A percentile compares a stretch with the other conserved stretches of the same genome.
Conservation (phyloP, 2,113 vertebrate species). For the Chrysochloris asiatica region DNA sequence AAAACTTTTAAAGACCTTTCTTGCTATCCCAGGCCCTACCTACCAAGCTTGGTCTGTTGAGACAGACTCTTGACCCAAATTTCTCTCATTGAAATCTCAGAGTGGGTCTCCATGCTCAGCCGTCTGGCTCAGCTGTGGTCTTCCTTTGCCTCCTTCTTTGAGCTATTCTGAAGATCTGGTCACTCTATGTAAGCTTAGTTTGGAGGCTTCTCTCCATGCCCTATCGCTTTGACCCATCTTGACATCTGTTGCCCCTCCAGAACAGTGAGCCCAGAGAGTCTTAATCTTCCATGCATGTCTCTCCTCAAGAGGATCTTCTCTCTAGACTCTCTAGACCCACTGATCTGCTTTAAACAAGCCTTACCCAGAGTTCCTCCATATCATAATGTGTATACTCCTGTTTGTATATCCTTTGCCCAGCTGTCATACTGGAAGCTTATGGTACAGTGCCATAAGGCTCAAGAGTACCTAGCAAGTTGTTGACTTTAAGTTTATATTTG, state of each 20-base stretch:
- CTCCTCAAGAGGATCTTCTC: background rate
- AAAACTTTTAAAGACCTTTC: background rate
- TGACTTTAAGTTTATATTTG: too few relatives aligned
- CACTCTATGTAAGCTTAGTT: fast-evolving
- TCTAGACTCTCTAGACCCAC: background rate
- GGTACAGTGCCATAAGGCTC: background rate
- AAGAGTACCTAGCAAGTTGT: background rate
- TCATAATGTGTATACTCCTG: background rate
- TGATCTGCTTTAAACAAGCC: background rate
- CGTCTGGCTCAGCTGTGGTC: background rate
- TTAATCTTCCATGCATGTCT: background rate
- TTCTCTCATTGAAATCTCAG: background rate
- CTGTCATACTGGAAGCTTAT: background rate
- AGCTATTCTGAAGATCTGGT: background rate
- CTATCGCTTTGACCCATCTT: background rate
- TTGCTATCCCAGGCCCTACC: background rate
- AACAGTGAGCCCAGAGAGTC: background rate
- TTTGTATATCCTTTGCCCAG: background rate
- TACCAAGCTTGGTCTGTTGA: background rate
- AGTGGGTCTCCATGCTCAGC: fast-evolving
- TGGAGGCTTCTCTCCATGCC: background rate
- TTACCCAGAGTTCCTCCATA: background rate
- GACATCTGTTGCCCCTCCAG: background rate
- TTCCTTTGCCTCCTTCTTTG: background rate
- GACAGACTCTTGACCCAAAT: background rate